phyloP scores from a whole-genome alignment of 2,888 invertebrate genomes.

The Tetragonisca angustula region DNA sequence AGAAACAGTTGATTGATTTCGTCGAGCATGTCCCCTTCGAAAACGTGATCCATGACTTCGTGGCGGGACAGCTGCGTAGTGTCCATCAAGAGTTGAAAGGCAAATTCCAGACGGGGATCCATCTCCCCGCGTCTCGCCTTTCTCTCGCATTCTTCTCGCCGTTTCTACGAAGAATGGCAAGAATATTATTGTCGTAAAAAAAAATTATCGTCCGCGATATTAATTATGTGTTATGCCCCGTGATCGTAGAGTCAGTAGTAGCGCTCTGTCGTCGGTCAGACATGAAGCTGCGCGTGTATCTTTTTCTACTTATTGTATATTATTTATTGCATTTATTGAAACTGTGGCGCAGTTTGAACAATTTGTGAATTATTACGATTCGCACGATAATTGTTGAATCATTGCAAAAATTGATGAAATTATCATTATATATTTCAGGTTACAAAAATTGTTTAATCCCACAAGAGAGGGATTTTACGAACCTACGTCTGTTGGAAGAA shows the following conservation, averaged over 20 bases:
- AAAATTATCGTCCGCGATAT: background rate
- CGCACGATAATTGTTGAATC: no score
- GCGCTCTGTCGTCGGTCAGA: background rate
- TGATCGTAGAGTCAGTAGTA: background rate
- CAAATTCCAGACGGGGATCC: constrained; percentile 95
- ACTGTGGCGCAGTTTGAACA: background rate
- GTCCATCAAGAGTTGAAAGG: constrained; percentile 94
- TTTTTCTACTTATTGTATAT: background rate
- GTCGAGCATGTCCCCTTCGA: constrained; percentile 95
- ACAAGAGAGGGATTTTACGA: background rate
- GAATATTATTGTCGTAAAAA: no score
- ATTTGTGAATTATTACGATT: no score
- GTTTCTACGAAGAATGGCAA: constrained; percentile 84
- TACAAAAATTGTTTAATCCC: background rate
- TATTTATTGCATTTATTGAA: background rate
- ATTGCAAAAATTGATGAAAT: no score
- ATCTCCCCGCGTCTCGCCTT: constrained; percentile 95
- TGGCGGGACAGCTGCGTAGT: constrained; percentile 92
- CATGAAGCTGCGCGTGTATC: background rate
- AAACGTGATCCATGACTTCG: constrained; percentile 95
- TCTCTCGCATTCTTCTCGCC: constrained; percentile 96
- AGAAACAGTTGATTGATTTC: constrained; percentile 94
- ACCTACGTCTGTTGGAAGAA: background rate
- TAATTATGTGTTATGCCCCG: background rate
- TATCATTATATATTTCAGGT: background rate